A percentile compares a stretch with the other conserved stretches of the same genome.
These are phyloP conservation scores for Hirtodrosophila cameraria DNA, from an alignment of 2,888 invertebrate species.

Conservation along the genomic window DNA sequence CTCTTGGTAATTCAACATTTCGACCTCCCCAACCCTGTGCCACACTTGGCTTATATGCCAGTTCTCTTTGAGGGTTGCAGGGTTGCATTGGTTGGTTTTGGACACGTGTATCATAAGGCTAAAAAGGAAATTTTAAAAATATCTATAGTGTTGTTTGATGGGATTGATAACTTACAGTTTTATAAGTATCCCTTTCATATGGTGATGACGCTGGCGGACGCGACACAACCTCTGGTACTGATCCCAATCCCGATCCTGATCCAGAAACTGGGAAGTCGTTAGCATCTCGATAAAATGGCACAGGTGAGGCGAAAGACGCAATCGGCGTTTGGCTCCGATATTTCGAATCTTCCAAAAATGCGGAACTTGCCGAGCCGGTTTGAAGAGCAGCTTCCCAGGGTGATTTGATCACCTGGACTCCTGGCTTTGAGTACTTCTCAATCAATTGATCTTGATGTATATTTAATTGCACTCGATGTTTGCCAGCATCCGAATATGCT, in stretches of 20 bases:
- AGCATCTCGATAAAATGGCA: constrained; percentile 19
- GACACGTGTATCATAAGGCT: constrained; percentile 8
- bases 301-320: constrained; percentile 26
- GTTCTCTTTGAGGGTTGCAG: constrained; percentile 77
- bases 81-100: constrained; percentile 16
- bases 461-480: constrained; percentile 86
- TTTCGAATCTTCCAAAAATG: constrained; percentile 86
- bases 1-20: constrained; percentile 81
- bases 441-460: constrained; percentile 87
- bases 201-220: background rate
- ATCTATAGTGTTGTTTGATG: background rate
- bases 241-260: background rate
- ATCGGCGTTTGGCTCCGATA: constrained; percentile 28
- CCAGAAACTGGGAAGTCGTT: constrained; percentile 13
- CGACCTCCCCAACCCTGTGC: constrained; percentile 84
- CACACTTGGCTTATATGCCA: constrained; percentile 83
- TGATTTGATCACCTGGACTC: constrained; percentile 87
- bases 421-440: constrained; percentile 86
- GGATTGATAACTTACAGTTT: constrained; percentile 21
- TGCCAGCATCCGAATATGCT: constrained; percentile 86
- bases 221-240: background rate
- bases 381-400: constrained; percentile 90
- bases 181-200: constrained; percentile 14
- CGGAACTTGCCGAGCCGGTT: constrained; percentile 88
- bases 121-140: background rate